A percentile compares a stretch with the other conserved stretches of the same genome.
Evolutionary conservation across 2,888 invertebrate genomes (phyloP).

Genomic region (Fragum whitleyi): DNA sequence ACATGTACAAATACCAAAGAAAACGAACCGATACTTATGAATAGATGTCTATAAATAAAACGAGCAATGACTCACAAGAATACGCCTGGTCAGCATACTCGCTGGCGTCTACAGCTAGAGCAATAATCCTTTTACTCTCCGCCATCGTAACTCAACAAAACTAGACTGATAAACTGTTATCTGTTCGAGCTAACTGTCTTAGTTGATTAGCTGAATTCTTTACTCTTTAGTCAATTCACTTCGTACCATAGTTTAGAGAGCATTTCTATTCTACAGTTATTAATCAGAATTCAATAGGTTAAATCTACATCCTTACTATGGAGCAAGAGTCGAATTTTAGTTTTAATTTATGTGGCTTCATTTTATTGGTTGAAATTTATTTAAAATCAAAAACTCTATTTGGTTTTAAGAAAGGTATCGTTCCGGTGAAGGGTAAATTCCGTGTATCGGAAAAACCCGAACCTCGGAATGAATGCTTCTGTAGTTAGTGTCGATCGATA

Average conservation of each 20-base stretch:
- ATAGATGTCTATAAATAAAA: no score
- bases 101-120: constrained; percentile 4
- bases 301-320: no score
- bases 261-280: no score
- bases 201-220: not conserved
- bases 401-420: not conserved
- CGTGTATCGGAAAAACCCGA: constrained; percentile 1
- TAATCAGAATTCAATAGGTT: no score
- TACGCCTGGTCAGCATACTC: constrained; percentile 18
- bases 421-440: not conserved
- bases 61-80: constrained; percentile 2
- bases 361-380: no score
- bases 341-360: no score
- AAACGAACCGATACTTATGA: no score
- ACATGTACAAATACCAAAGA: no score
- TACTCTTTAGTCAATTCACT: not conserved
- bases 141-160: constrained; percentile 10
- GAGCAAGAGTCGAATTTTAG: no score
- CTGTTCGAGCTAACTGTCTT: not conserved
- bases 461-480: not conserved
- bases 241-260: no score
- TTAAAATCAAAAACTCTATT: no score
- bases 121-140: constrained; percentile 10
- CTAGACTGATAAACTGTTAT: not conserved
- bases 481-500: not conserved